Conservation (phyloP, 2,888 invertebrate genomes). For the Andricus quercusramuli region DNA sequence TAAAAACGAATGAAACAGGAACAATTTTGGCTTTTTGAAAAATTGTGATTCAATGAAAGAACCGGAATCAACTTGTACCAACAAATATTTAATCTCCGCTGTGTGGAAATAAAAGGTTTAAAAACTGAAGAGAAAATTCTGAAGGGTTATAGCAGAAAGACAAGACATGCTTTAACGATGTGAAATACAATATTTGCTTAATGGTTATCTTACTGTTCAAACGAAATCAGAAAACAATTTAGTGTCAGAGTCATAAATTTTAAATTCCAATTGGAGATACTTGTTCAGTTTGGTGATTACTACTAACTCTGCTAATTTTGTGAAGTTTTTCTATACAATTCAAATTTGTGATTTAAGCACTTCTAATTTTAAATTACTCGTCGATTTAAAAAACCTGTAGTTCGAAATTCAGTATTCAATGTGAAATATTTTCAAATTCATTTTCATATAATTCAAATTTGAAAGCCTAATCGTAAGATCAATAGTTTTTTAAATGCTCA, state of each 20-base stretch:
- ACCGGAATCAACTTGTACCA: too few species aligned
- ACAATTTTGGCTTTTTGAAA: too few species aligned
- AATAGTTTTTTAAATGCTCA: too few species aligned
- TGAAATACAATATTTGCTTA: neutral
- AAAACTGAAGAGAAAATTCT: neutral
- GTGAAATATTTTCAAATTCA: too few species aligned
- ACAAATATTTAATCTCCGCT: neutral
- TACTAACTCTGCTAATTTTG: neutral
- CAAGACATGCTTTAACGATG: neutral
- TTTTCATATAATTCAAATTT: too few species aligned
- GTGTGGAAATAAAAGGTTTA: neutral
- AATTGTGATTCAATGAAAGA: too few species aligned
- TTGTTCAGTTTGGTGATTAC: neutral
- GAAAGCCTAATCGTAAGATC: too few species aligned
- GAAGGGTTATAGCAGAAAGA: neutral
- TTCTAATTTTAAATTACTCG: too few species aligned
- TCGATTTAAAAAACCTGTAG: too few species aligned
- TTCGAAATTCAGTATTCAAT: too few species aligned
- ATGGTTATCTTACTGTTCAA: neutral
- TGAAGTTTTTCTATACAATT: neutral
- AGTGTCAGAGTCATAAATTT: neutral
- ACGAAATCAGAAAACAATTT: conserved; percentile 8
- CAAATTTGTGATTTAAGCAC: too few species aligned
- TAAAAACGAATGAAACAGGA: neutral
- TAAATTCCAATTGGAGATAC: neutral